Base-by-base conservation (phyloP, 2,888 invertebrate genomes). In the Ernsta delagoae region DNA sequence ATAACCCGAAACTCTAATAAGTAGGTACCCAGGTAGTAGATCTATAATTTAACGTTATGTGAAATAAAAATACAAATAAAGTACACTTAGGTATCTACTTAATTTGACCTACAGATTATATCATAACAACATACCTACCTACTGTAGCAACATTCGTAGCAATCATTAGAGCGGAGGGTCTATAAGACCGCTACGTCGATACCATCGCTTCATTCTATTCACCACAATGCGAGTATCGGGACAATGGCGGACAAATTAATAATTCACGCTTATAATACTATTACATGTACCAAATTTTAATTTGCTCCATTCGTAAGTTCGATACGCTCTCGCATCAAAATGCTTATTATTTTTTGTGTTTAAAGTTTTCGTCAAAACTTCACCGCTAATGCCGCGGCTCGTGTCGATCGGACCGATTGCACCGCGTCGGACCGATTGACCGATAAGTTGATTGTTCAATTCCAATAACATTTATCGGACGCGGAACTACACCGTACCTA, bases 181-280 rank as follows among this genome's bases (percentile, higher is more conserved):
- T 56, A 48, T 56, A 57, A 43, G 45, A 34, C 65, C 48, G 57
- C 4, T 39, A 53, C 11, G 31, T 59, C 43, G 59, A 65, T 65
- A 59, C 41, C 59, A 68, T 68, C 62, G n/a, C 41, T 57, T 41
- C 57, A 53, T 62, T 62, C 56, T 68, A 48, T 68, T 48, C 45
- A 56, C 56, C 39, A 62, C 68, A 61, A 67, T 57, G 39, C 57
- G 12, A 12, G 48, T 48, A 62, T 65, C 76, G 70, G 84, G 82
- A 91, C 92, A 92, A 92, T 90, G 83, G 81, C 78, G 72, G 74
- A 79, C 84, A 90, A 91, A 92, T 92, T 91, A 91, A 88, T 90
- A 90, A 88, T 88, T 87, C 88, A 89, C 88, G 89, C 87, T 81
- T 85, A 84, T 86, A 85, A 85, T 80, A 80, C 81, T 82, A 86